phyloP scores from a whole-genome alignment of 2,797 vertebrate genomes.

The Cuculus canorus region DNA sequence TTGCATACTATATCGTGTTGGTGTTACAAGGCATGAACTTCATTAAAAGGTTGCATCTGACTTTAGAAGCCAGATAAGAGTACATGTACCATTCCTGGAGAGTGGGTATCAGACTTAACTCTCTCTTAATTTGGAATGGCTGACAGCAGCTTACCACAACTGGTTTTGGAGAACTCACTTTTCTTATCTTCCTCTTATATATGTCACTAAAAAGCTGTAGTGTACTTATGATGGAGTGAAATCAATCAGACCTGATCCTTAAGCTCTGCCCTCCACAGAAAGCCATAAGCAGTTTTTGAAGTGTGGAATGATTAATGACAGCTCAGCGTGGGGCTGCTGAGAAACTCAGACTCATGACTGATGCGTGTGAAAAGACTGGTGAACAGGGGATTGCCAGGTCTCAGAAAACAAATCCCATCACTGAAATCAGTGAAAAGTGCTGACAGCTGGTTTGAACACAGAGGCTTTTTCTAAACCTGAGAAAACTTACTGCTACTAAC shows the following conservation, averaged over 20 bases:
- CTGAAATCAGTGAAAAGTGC: conserved; percentile 10
- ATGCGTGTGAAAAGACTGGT: background rate
- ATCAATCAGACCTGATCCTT: background rate
- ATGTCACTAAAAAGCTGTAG: background rate
- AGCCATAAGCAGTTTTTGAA: background rate
- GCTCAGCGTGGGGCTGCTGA: background rate
- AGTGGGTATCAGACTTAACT: background rate
- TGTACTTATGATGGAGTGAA: background rate
- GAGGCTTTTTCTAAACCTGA: background rate
- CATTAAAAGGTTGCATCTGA: background rate
- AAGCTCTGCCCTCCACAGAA: background rate
- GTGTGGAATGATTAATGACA: background rate
- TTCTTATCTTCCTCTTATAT: background rate
- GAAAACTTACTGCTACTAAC: background rate
- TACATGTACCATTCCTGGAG: background rate
- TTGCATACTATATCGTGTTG: background rate
- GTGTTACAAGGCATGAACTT: background rate
- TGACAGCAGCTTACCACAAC: background rate
- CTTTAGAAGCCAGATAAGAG: background rate
- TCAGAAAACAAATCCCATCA: conserved; percentile 13
- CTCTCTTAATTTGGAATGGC: background rate
- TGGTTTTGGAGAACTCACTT: background rate
- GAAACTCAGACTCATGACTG: background rate
- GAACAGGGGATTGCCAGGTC: background rate
- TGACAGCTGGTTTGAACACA: background rate